Evolutionary conservation across 2,888 invertebrate species (phyloP).

Genomic region (Hedychridium roseum): DNA sequence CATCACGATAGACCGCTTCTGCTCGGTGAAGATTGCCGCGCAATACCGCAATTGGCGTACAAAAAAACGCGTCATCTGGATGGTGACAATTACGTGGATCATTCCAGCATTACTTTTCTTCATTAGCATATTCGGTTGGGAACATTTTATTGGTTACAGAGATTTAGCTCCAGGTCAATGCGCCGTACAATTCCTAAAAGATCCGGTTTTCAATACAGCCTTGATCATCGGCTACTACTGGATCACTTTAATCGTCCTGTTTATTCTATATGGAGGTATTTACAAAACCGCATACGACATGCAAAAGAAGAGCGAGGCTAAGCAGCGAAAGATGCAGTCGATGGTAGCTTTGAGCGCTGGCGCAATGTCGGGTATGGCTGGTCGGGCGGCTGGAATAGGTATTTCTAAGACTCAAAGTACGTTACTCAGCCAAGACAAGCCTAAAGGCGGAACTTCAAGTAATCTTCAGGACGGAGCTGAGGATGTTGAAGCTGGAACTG

Average conservation of each 20-base stretch:
- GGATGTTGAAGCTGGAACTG: slow-evolving; percentile 52
- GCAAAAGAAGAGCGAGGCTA: slow-evolving; percentile 96
- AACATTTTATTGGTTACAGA: slow-evolving; percentile 93
- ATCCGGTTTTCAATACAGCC: slow-evolving; percentile 96
- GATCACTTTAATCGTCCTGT: slow-evolving; percentile 95
- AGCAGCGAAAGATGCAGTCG: slow-evolving; percentile 94
- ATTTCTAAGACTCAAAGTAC: slow-evolving; percentile 78
- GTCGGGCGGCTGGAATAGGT: slow-evolving; percentile 85
- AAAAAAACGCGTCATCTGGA: slow-evolving; percentile 90
- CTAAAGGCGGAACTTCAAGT: slow-evolving; percentile 60
- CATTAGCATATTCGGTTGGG: slow-evolving; percentile 99
- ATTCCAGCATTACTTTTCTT: slow-evolving; percentile 96
- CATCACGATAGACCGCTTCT: slow-evolving; percentile 98
- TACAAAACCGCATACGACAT: slow-evolving; percentile 97
- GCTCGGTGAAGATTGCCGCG: slow-evolving; percentile 98
- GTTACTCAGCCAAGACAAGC: slow-evolving; percentile 76
- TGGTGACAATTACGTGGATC: slow-evolving; percentile 97
- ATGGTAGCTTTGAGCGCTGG: slow-evolving; percentile 92
- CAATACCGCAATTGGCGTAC: slow-evolving; percentile 97
- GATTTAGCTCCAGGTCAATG: slow-evolving; percentile 89
- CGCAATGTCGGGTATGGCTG: slow-evolving; percentile 91
- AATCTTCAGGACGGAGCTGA: slow-evolving; percentile 24
- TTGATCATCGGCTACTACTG: slow-evolving; percentile 97
- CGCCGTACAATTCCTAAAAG: slow-evolving; percentile 96
- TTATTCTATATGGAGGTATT: slow-evolving; percentile 95